These are phyloP conservation scores for Drosophila cardini DNA, from an alignment of 1,140 invertebrate genomes.

Conservation along the genomic window DNA sequence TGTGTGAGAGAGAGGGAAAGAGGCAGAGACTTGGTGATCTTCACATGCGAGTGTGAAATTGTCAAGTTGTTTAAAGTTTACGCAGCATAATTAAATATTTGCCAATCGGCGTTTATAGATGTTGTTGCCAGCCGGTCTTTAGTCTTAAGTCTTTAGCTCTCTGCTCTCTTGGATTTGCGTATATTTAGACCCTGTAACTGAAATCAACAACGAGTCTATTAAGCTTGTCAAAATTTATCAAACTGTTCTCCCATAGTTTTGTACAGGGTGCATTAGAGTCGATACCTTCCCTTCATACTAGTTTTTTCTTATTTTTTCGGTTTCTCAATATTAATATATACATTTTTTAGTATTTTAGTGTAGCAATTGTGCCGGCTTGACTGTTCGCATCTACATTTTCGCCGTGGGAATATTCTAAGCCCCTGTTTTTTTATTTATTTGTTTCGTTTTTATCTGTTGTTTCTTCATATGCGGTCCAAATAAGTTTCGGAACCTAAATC, in stretches of 20 bases:
- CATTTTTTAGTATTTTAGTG: slow-evolving; percentile 54
- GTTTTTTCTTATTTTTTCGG: slow-evolving; percentile 14
- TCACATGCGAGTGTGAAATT: slow-evolving; percentile 81
- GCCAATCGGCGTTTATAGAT: slow-evolving; percentile 83
- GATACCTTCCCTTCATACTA: slow-evolving; percentile 8
- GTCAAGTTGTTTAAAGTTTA: slow-evolving; percentile 83
- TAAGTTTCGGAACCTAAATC: slow-evolving; percentile 27
- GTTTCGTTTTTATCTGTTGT: slow-evolving; percentile 32
- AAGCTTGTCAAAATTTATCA: too few species aligned
- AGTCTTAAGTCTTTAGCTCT: slow-evolving; percentile 19
- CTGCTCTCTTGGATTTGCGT: slow-evolving; percentile 29
- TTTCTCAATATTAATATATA: slow-evolving; percentile 11
- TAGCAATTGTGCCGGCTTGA: slow-evolving; percentile 42
- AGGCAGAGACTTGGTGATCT: slow-evolving; percentile 40
- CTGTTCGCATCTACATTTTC: slow-evolving; percentile 42
- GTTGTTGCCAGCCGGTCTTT: slow-evolving; percentile 48
- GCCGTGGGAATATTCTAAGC: slow-evolving; percentile 76
- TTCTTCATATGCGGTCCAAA: slow-evolving; percentile 15
- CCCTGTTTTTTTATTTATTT: slow-evolving; percentile 35
- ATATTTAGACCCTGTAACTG: neutral
- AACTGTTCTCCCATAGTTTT: too few species aligned
- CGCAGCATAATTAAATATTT: slow-evolving; percentile 82
- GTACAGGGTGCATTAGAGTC: neutral
- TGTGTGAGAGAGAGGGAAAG: slow-evolving; percentile 4
- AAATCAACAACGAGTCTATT: too few species aligned